Conservation (phyloP, 2,888 invertebrate genomes). For the Mactromeris polynyma region DNA sequence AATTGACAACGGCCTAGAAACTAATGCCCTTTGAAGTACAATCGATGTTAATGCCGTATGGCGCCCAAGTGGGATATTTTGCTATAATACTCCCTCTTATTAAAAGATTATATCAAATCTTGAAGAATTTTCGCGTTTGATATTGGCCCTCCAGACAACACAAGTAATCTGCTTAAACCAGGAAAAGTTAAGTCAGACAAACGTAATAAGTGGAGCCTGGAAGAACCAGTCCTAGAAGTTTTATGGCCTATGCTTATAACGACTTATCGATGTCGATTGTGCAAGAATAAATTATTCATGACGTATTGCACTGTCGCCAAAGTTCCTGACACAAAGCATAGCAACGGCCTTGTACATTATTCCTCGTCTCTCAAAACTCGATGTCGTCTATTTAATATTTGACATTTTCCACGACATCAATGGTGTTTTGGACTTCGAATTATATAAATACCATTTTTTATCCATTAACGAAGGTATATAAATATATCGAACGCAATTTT, state of each 20-base stretch:
- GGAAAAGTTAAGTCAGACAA: not conserved
- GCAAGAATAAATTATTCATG: not conserved
- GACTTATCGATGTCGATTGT: not conserved
- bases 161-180: not conserved
- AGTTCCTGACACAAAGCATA: not conserved
- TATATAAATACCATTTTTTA: not conserved
- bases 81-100: not conserved
- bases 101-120: not conserved
- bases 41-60: not conserved
- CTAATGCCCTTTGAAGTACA: not conserved
- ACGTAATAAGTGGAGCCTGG: not conserved
- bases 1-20: not conserved
- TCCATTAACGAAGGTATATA: not conserved
- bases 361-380: not conserved
- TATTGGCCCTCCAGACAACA: not conserved
- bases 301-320: slow-evolving; percentile 3
- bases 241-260: not conserved
- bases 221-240: not conserved
- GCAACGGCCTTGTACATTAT: not conserved
- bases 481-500: not conserved
- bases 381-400: not conserved
- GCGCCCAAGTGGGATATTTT: not conserved
- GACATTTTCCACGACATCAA: not conserved
- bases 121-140: not conserved
- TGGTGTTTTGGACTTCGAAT: not conserved